phyloP scores from a whole-genome alignment of 2,113 vertebrate species.

The Lipophrys pholis region DNA sequence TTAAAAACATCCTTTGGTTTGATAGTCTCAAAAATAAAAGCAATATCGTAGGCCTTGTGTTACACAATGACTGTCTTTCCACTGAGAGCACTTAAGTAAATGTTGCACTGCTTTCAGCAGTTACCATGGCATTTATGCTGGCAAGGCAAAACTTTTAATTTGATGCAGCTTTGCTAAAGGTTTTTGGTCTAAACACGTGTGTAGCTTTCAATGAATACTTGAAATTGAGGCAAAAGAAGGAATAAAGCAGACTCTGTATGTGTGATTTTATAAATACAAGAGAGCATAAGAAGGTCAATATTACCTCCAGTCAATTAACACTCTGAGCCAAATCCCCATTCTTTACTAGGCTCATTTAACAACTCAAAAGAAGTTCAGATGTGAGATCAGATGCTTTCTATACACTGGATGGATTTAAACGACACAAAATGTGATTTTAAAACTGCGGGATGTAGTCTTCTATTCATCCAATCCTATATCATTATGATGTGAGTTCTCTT shows the following conservation, averaged over 20 bases:
- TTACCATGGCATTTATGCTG: constrained; percentile 42
- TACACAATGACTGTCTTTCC: constrained; percentile 15
- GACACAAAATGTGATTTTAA: constrained; percentile 31
- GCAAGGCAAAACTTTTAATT: constrained; percentile 17
- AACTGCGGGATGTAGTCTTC: constrained; percentile 24
- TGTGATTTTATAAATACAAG: not conserved
- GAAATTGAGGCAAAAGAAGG: not conserved
- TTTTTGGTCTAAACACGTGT: constrained; percentile 9
- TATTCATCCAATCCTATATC: not conserved
- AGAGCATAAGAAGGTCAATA: constrained; percentile 22
- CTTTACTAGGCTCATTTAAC: constrained; percentile 50
- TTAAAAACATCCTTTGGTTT: not conserved
- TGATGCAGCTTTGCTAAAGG: constrained; percentile 18
- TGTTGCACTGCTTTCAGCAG: constrained; percentile 20
- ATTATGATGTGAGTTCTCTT: not conserved
- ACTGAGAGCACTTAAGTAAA: constrained; percentile 34
- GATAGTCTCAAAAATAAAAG: not conserved
- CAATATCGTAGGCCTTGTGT: constrained; percentile 1
- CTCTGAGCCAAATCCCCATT: constrained; percentile 39
- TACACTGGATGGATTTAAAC: not conserved
- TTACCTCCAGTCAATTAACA: constrained; percentile 44
- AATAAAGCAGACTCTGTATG: not conserved
- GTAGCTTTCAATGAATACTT: constrained; percentile 3
- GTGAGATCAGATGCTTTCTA: constrained; percentile 28
- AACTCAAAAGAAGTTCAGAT: constrained; percentile 40